Evolutionary conservation across 2,888 invertebrate genomes (phyloP), one percentile per base, ranked within the genome.

Genomic region (Drosophila pseudotakahashii): DNA sequence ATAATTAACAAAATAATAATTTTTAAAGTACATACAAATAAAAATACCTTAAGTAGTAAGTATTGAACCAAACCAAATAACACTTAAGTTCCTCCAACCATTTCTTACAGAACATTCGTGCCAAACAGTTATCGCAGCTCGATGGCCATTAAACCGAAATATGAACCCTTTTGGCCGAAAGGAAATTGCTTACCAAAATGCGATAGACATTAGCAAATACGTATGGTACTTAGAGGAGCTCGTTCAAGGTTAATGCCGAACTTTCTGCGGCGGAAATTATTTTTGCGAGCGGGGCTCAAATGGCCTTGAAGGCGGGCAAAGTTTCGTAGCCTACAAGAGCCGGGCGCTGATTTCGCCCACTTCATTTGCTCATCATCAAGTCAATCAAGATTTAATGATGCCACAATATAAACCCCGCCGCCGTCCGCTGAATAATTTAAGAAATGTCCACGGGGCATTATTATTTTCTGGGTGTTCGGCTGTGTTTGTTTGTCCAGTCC

Each of bases 311-410:
- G 66, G 30, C 50, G 42, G 50, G 16, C 55, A 44, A 67, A 68
- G 50, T 68, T 68, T 45, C 45, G 14, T 6, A 19, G 41, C 54
- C 54, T 14, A 7, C 14, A 5, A 32, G 3, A 16, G 16, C 14
- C 13, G 3, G 13, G 67, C 48, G n/a, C 19, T 19, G 37, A 34
- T 55, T 67, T 57, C 37, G 23, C 55, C 55, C 34, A 37, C 55
- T 45, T 55, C 37, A 37, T 68, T 68, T 36, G 55, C 67, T 34
- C 67, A 68, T 50, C 68, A 45, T 41, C 69, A 76, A 79, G 85
- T 85, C 88, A 88, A 88, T 88, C 88, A 84, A 77, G 60, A 87
- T 84, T 81, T 87, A 84, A 84, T 84, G 83, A 81, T 66, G 82
- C 55, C 75, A 70, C 70, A 75, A 73, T 58, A 64, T 58, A 64